Evolutionary conservation across 2,888 invertebrate species (phyloP), one percentile per base, ranked within the genome.

Genomic region (Tenthredo distinguenda): DNA sequence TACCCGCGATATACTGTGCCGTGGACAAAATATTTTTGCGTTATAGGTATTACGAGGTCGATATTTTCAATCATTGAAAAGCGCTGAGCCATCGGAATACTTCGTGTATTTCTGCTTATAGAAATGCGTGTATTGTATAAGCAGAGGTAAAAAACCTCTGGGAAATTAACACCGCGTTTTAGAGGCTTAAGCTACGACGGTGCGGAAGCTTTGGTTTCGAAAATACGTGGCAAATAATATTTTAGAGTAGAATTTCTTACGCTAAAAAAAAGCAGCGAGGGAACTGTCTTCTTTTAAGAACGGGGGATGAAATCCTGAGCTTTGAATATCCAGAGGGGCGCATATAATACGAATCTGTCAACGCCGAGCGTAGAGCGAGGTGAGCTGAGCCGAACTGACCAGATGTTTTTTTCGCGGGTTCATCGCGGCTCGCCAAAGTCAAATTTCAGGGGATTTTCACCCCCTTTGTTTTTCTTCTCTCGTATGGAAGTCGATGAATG

Each of bases 261-360:
- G 68, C 15, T 34, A 68, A 4, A 34, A 68, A 18, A 34, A 68
- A 68, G 18, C 1, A 6, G 18, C 68, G 12, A 34, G 15, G 18
- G 12, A 18, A 68, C 6, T 4, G 62, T 62, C 26, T 62, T 68
- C 34, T 6, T 26, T 68, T 26, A 34, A 68, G 34, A 34, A 68
- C 18, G 6, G 34, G 68, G 34, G 34, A 68, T 68, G 18, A 15
- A 68, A 18, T 68, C 34, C 34, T 34, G 68, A 68, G 68, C 68
- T 26, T 26, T 21, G n/a, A 74, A 43, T 74, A 74, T 31, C 15
- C 18, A 74, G 12, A 21, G 43, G n/a, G 15, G 47, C 12, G 40
- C 26, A 40, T 74, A 74, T 47, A 40, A 43, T 74, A 55, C 31
- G 31, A 77, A 55, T 55, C 77, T 55, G 47, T 50, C 77, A 77